Base-by-base conservation (phyloP, 92 coral and sea anemone genomes). In the Parazoanthus atlanticus region DNA sequence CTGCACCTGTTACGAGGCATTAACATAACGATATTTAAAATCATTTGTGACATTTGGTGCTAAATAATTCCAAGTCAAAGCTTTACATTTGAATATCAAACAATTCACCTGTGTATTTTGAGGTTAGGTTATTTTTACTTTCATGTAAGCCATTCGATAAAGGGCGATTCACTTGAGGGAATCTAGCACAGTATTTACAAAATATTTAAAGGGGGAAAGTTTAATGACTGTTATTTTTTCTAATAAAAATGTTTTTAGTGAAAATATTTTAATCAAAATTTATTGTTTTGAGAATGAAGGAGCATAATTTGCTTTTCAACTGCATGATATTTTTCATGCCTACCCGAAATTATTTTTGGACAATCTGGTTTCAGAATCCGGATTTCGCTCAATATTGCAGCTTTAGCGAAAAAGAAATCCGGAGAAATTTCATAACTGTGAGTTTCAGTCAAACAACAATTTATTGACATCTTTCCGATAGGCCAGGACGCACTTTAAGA, bases 1-100 rank as follows among this genome's bases (percentile, higher is more conserved):
- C 58, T 75, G 79, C 49, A 75, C 79, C 79, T 74, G 79, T 74
- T 74, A 33, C 79, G 12, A 33, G 10, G 49, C 79, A 41, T 33
- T 74, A 33, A 25, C 12, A 61, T 61, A 61, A 21, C n/a, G 47
- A 33, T 41, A 19, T 74, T 74, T 33, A 23, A 74, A 34, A 36
- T 33, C 26, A 33, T 36, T 32, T 36, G 25, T 31, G 28, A 74
- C 78, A 32, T 74, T 31, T 23, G 28, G 41, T n/a, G 79, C 43
- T 33, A 74, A 33, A 16, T 36, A 74, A 32, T 34, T 33, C 26
- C 49, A 33, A 74, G n/a, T 36, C 26, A 19, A 36, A 33, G 2
- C 69, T 41, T 74, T 19, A 15, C 43, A 74, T 36, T 74, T 74
- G n/a, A 74, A 74, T 74, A 33, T 73, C 43, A 36, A 74, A 74